Conservation (phyloP, 2,113 vertebrate genomes). For the Chaetodon auriga region DNA sequence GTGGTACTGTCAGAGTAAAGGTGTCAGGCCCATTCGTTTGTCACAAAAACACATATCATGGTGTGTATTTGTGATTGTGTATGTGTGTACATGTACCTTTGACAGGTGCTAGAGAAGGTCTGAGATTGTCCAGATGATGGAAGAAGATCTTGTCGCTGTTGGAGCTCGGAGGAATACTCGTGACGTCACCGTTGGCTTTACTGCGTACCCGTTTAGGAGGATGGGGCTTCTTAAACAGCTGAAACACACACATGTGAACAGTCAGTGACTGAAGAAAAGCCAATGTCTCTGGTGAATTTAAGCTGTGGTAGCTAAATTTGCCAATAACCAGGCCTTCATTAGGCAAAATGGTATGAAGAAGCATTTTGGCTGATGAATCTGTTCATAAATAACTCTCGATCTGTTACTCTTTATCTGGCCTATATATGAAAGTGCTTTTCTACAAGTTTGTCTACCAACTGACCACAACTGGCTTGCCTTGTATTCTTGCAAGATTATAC, state of each 20-base stretch:
- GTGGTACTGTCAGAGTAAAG: not conserved
- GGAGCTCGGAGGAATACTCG: slow-evolving; percentile 85
- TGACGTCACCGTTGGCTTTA: slow-evolving; percentile 90
- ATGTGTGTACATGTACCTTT: slow-evolving; percentile 86
- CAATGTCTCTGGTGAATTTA: not conserved
- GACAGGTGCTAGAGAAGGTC: slow-evolving; percentile 94
- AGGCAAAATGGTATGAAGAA: not conserved
- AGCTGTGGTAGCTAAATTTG: too few species aligned
- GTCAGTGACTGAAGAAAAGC: not conserved
- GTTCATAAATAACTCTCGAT: not conserved
- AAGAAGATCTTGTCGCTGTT: slow-evolving; percentile 97
- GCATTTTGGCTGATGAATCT: not conserved
- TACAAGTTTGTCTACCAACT: not conserved
- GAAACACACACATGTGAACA: slow-evolving; percentile 31
- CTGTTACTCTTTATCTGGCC: not conserved
- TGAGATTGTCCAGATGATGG: slow-evolving; percentile 96
- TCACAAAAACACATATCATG: not conserved
- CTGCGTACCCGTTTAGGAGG: slow-evolving; percentile 96
- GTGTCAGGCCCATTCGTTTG: not conserved
- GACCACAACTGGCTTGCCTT: not conserved
- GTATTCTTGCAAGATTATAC: not conserved
- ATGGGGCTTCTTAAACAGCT: slow-evolving; percentile 99
- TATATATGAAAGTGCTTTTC: not conserved
- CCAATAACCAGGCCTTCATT: not conserved
- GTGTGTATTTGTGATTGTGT: not conserved